Evolutionary conservation across 2,888 invertebrate genomes (phyloP), one percentile per base, ranked within the genome.

Genomic region (Limulus polyphemus): DNA sequence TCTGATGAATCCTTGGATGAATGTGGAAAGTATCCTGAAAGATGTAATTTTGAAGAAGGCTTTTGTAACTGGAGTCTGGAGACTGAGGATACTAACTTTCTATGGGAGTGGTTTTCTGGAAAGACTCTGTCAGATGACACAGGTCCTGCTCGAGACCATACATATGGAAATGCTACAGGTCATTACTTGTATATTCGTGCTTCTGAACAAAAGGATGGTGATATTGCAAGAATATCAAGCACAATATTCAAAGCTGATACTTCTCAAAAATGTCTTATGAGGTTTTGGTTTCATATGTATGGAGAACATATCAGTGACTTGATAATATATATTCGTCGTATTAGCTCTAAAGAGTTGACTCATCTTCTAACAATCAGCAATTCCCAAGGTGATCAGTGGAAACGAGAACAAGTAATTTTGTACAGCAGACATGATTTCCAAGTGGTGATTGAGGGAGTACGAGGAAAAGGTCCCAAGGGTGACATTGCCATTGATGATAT

Each of bases 221-320:
- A 51, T 7, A 51, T 11, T 12, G 48, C 63, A 13, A 11, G 46
- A 55, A 58, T 68, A 4, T 47, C 11, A 3, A 68, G 65, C 48
- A 63, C 67, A 7, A 47, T 54, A 14, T 68, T 68, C 56, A 57
- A 63, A n/a, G 60, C 63, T 16, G 65, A 67, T 48, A 62, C 49
- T 7, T 60, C 61, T 46, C 61, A 61, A 14, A 58, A 63, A 32
- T 68, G 68, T 54, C 54, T 56, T 47, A 11, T 68, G 11, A 61
- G 68, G 49, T 67, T 68, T 50, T 68, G 68, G 68, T 59, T 56
- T 14, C 61, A 65, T 55, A 12, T 66, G 50, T 61, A 54, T 52
- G 12, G 11, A 10, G 50, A 54, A 48, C 56, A 60, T 14, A 71
- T 71, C n/a, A 74, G 74, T 10, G 69, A 67, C 46, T 65, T 75